Percentiles rank a stretch among this genome's conserved stretches.
Conservation (phyloP, 64 coral and sea anemone species). For the Actinia equina region DNA sequence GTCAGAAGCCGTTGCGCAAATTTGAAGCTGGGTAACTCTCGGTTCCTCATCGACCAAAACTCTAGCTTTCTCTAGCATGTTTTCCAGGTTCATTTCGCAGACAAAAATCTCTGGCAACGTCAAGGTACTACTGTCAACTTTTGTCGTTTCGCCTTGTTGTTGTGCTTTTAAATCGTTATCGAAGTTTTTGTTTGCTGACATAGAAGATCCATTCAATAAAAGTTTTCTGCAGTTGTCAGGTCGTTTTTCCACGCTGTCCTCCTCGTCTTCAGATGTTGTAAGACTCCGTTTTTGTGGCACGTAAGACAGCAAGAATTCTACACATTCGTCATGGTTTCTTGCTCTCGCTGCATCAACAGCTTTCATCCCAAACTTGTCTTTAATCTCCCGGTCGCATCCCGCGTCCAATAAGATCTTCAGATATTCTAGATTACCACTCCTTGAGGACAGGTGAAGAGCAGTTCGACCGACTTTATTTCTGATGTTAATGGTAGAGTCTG, state of each 20-base stretch:
- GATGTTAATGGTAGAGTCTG: neutral
- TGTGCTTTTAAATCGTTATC: neutral
- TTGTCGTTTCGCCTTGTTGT: neutral
- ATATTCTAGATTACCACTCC: conserved; percentile 27
- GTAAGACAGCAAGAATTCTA: conserved; percentile 36
- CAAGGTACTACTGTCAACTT: neutral
- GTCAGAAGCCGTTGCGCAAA: neutral
- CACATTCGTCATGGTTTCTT: conserved; percentile 27
- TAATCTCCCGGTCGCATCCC: conserved; percentile 41
- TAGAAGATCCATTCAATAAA: neutral
- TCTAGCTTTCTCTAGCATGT: neutral
- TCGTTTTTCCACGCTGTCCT: neutral
- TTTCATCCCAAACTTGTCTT: conserved; percentile 54
- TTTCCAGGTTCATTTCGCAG: neutral
- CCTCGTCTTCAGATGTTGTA: neutral
- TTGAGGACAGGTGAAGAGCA: conserved; percentile 47
- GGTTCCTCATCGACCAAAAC: neutral
- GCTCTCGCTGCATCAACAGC: conserved; percentile 40
- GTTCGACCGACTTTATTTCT: conserved; percentile 59
- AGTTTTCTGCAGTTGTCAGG: neutral
- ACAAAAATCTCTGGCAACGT: neutral
- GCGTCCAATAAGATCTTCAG: conserved; percentile 26
- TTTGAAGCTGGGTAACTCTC: neutral
- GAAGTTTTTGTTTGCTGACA: neutral
- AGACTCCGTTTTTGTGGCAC: neutral